Percentiles rank a stretch among this genome's conserved stretches.
Conservation (phyloP, 2,113 vertebrate genomes). For the Erpornis zantholeuca region DNA sequence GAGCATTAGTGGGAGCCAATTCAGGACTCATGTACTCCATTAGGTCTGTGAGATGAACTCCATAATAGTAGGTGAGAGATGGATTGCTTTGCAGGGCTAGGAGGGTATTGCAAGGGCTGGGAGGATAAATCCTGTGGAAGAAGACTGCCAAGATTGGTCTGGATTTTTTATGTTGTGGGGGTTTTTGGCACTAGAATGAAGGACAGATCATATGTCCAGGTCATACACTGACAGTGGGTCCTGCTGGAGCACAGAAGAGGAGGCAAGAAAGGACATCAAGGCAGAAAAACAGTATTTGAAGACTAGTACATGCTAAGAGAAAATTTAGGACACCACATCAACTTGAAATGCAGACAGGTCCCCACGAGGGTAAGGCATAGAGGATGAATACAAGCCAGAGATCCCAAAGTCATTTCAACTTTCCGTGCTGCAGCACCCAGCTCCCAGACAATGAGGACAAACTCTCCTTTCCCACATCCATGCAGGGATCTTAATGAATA, state of each 20-base stretch:
- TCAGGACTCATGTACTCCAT: slow-evolving; percentile 48
- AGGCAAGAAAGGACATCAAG: background rate
- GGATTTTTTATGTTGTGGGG: background rate
- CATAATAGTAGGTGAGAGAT: slow-evolving; percentile 31
- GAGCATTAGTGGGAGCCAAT: slow-evolving; percentile 49
- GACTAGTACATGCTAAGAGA: background rate
- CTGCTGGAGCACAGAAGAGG: background rate
- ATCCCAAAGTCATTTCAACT: background rate
- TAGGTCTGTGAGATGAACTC: slow-evolving; percentile 60
- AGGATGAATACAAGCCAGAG: background rate
- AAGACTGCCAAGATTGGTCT: background rate
- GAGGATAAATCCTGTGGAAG: background rate
- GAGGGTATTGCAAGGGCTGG: background rate
- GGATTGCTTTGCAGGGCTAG: background rate
- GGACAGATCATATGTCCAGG: background rate
- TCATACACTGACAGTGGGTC: accelerated
- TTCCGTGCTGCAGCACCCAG: background rate
- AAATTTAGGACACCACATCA: background rate
- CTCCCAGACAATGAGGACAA: background rate
- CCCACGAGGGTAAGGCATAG: background rate
- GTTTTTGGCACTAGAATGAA: background rate
- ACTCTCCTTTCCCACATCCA: background rate
- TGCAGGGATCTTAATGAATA: background rate
- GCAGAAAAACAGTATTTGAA: background rate
- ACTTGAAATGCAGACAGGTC: background rate